phyloP scores from a whole-genome alignment of 2,113 vertebrate genomes.

The Cephalophus harveyi region DNA sequence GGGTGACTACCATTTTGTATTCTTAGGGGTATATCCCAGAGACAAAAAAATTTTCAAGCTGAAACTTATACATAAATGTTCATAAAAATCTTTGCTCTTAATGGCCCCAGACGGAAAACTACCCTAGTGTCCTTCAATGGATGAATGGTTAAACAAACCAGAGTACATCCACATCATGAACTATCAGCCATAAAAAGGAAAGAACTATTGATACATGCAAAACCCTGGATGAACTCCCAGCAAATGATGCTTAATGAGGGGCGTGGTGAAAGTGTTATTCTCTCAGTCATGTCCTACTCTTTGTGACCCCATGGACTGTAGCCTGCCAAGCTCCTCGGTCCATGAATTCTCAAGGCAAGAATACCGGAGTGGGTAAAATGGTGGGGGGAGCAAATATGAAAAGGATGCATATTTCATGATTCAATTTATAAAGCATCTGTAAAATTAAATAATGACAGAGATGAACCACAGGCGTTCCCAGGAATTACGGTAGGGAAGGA shows the following conservation, averaged over 20 bases:
- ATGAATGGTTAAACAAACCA: neutral
- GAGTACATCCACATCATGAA: neutral
- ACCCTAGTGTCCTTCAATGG: neutral
- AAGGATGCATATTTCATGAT: neutral
- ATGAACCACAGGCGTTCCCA: neutral
- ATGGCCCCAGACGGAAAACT: neutral
- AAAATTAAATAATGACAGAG: neutral
- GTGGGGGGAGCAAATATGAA: neutral
- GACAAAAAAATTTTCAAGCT: neutral
- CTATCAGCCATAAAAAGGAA: neutral
- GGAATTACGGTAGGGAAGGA: neutral
- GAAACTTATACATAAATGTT: neutral
- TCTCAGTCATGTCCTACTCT: neutral
- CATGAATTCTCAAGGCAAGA: neutral
- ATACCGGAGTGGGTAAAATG: neutral
- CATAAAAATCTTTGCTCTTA: neutral
- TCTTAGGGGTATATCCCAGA: neutral
- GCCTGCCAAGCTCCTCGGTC: neutral
- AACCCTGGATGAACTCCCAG: neutral
- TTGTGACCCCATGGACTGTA: neutral
- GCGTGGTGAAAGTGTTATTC: neutral
- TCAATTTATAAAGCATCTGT: neutral
- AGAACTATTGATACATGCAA: neutral
- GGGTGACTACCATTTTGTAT: neutral
- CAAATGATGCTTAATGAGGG: neutral